Evolutionary conservation across 2,797 vertebrate species (phyloP).

Genomic region (Myripristis murdjan): DNA sequence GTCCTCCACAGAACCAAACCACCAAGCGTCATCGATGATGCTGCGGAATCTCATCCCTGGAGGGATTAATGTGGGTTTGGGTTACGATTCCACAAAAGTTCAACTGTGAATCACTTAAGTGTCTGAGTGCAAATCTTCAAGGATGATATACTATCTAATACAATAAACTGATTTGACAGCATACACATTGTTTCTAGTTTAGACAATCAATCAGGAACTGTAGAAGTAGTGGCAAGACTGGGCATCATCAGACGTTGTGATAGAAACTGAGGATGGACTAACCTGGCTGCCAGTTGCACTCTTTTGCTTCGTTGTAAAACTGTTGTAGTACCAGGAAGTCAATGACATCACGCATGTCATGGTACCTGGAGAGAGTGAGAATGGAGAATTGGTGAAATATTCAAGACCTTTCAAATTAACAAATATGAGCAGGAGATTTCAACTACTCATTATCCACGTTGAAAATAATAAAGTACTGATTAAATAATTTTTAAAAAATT

Average conservation of each 20-base stretch:
- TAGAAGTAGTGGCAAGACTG: not conserved
- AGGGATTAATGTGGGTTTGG: not conserved
- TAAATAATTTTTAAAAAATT: slow-evolving; percentile 9
- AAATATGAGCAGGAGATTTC: not conserved
- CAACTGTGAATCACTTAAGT: not conserved
- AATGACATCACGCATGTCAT: slow-evolving; percentile 99
- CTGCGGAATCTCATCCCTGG: slow-evolving; percentile 88
- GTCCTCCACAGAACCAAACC: slow-evolving; percentile 96
- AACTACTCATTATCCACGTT: not conserved
- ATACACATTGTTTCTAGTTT: not conserved
- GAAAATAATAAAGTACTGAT: not conserved
- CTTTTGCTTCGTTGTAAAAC: slow-evolving; percentile 98
- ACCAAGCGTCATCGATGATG: slow-evolving; percentile 99
- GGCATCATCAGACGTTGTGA: not conserved
- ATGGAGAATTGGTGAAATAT: slow-evolving; percentile 3
- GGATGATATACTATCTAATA: not conserved
- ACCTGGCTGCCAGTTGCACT: slow-evolving; percentile 98
- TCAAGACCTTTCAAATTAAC: not conserved
- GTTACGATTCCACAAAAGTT: not conserved
- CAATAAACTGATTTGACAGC: not conserved
- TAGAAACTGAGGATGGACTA: slow-evolving; percentile 34
- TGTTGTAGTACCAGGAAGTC: slow-evolving; percentile 98
- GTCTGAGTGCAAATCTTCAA: not conserved
- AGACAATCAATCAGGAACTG: not conserved
- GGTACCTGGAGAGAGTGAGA: slow-evolving; percentile 87